Base-by-base conservation (phyloP, 2,113 vertebrate genomes). In the Hoplias malabaricus region DNA sequence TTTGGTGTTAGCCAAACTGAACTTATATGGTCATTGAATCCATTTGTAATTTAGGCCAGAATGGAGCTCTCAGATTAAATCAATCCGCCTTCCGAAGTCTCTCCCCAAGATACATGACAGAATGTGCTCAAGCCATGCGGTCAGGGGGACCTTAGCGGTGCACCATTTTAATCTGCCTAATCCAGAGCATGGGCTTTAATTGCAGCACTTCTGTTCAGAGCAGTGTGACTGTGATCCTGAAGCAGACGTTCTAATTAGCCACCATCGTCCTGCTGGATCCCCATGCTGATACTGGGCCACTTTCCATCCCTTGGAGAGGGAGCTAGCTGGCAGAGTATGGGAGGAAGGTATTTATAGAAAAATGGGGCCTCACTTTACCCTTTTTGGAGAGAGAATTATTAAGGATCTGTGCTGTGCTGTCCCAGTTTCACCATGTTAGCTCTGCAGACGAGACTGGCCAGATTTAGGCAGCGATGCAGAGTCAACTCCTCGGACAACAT, bases 321-420 rank as follows among this genome's bases (percentile, higher is more conserved):
- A 88, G 87, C 78, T 87, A 85, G 86, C 89, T 85, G 81, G 84
- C 84, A 83, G 76, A 82, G 83, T 72, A 68, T 59, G 69, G 88
- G 86, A 79, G 66, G 34, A 84, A 87, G 90, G 89, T 93, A 93
- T 94, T 92, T 92, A 90, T 94, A 93, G 91, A 91, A 89, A 92
- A 94, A 92, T 89, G 88, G 92, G 93, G 92, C 90, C 92, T 93
- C 88, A 90, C 91, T 90, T 91, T 89, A 92, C 87, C 90, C 86
- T 89, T 92, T 92, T 92, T 90, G 88, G 92, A 90, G 90, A 90
- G 87, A 89, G 92, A 89, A 91, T 92, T 90, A 93, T 92, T 89
- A 93, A 92, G 90, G 89, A 92, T 88, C 84, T 54, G 87, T 86
- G 81, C 84, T 87, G 89, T 88, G 85, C 89, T 85, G 93, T 93